phyloP scores from a whole-genome alignment of 1,140 invertebrate species.

The Drosophila sproati region DNA sequence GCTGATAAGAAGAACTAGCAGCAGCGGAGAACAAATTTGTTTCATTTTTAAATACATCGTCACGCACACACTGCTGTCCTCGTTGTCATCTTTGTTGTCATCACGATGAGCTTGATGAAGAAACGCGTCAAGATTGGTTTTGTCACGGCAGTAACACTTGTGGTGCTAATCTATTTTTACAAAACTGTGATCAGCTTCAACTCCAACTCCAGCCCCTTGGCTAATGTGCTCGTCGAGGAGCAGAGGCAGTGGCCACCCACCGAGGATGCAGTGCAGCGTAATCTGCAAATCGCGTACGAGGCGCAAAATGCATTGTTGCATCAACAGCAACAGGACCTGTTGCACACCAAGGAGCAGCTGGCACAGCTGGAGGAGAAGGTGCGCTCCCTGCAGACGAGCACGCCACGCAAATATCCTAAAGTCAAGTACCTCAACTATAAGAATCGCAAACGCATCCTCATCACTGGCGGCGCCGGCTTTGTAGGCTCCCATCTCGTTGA shows the following conservation, averaged over 20 bases:
- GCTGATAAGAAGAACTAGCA: conserved; percentile 43
- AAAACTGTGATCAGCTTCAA: conserved; percentile 22
- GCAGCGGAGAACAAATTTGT: conserved; percentile 27
- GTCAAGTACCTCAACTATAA: conserved; percentile 96
- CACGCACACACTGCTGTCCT: neutral
- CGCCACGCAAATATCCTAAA: conserved; percentile 94
- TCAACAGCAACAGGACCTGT: conserved; percentile 85
- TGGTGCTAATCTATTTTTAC: conserved; percentile 62
- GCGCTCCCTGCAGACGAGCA: conserved; percentile 88
- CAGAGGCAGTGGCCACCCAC: conserved; percentile 61
- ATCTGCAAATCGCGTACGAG: conserved; percentile 61
- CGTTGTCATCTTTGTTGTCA: neutral
- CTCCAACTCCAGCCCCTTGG: neutral
- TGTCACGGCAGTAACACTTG: conserved; percentile 19
- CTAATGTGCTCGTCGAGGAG: conserved; percentile 29
- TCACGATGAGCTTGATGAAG: conserved; percentile 62
- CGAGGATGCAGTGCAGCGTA: conserved; percentile 51
- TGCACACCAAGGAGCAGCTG: conserved; percentile 88
- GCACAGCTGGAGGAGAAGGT: conserved; percentile 90
- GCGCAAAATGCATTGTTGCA: conserved; percentile 56
- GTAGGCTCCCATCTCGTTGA: conserved; percentile 99
- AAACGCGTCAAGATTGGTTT: conserved; percentile 71
- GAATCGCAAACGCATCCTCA: conserved; percentile 94
- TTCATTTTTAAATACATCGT: conserved; percentile 15
- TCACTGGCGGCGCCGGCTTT: conserved; percentile 99